Evolutionary conservation across 2,113 vertebrate genomes (phyloP).

Genomic region (Channa argus): DNA sequence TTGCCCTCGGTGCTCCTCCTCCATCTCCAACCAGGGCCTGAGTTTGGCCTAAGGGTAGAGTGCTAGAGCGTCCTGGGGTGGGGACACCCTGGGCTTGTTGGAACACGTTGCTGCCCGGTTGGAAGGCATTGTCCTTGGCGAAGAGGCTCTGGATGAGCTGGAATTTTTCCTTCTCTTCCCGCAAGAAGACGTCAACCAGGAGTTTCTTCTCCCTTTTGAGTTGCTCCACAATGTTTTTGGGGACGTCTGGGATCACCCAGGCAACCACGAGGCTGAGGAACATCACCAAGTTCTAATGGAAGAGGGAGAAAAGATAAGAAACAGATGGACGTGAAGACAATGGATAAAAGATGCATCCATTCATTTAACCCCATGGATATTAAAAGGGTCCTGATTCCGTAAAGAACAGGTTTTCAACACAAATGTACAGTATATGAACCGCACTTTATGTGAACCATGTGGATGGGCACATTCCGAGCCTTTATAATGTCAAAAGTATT

Average conservation of each 20-base stretch:
- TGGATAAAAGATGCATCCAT: neutral
- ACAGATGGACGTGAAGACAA: neutral
- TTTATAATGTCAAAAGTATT: too few species aligned
- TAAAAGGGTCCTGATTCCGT: neutral
- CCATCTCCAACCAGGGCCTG: constrained; percentile 30
- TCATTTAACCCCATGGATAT: too few species aligned
- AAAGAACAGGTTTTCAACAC: neutral
- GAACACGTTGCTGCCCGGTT: constrained; percentile 2
- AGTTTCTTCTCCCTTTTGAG: constrained; percentile 94
- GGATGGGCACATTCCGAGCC: neutral
- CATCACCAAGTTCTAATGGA: constrained; percentile 94
- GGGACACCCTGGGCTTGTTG: constrained; percentile 17
- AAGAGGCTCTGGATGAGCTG: constrained; percentile 85
- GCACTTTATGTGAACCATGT: neutral
- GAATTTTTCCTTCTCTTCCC: constrained; percentile 90
- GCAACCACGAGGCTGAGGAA: constrained; percentile 94
- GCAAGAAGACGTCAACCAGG: constrained; percentile 93
- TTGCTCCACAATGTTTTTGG: constrained; percentile 94
- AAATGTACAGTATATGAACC: neutral
- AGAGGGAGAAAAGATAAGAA: neutral
- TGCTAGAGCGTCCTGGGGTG: constrained; percentile 67
- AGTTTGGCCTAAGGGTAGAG: constrained; percentile 59
- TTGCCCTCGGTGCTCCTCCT: constrained; percentile 68
- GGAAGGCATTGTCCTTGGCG: constrained; percentile 68
- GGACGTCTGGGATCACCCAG: constrained; percentile 96